Evolutionary conservation across 2,113 vertebrate species (phyloP).

Genomic region (Penelope pileata): DNA sequence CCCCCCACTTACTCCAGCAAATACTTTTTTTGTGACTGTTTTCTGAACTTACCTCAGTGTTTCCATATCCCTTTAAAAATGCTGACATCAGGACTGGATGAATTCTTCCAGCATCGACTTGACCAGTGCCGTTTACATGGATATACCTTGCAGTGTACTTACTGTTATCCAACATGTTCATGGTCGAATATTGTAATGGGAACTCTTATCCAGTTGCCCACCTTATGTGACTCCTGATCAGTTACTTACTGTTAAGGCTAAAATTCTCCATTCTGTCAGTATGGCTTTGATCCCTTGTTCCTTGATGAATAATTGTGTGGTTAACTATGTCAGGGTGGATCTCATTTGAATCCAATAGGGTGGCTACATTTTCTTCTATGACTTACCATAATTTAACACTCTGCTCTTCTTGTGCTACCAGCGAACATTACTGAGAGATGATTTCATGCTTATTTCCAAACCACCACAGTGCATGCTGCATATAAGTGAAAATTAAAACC

Average conservation of each 20-base stretch:
- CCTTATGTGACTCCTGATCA: neutral
- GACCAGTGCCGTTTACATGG: neutral
- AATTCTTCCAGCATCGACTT: constrained; percentile 23
- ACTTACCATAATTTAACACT: neutral
- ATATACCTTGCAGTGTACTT: neutral
- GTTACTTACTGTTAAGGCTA: neutral
- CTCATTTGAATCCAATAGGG: neutral
- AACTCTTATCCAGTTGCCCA: neutral
- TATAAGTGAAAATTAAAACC: neutral
- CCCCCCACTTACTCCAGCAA: constrained; percentile 7
- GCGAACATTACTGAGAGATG: neutral
- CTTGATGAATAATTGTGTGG: neutral
- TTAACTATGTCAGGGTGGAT: neutral
- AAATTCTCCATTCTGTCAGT: neutral
- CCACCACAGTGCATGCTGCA: neutral
- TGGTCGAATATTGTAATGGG: neutral
- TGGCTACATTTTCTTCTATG: neutral
- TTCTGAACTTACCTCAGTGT: constrained; percentile 38
- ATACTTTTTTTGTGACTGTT: neutral
- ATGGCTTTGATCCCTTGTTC: neutral
- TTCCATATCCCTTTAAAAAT: constrained; percentile 42
- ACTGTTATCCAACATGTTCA: neutral
- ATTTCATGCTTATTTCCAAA: constrained; percentile 1
- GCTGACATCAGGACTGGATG: neutral
- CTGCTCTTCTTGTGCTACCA: neutral